Evolutionary conservation across 2,797 vertebrate species (phyloP), one percentile per base, ranked within the genome.

Genomic region (Coregonus sp.): DNA sequence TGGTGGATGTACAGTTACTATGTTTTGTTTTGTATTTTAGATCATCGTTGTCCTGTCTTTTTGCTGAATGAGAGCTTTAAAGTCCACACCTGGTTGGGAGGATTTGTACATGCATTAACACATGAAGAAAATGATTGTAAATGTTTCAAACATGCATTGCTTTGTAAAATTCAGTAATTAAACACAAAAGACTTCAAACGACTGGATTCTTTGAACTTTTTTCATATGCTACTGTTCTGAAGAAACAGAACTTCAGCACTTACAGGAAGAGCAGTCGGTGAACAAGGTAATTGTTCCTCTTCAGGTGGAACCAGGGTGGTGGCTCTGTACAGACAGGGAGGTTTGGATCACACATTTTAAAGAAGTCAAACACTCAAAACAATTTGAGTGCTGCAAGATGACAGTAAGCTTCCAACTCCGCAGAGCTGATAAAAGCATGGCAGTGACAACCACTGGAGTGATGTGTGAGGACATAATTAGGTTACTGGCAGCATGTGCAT

Each of bases 101-200:
- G 80, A 93, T 92, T 63, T 94, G 90, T 93, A 92, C 86, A 92
- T 93, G 89, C 88, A 91, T 91, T 85, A 89, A 93, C 87, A 91
- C 88, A 90, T 92, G 90, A 94, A 93, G 90, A 93, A 90, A 88
- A 90, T 86, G 87, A 90, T 89, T 93, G 87, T 90, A 89, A 90
- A 85, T 90, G 84, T 88, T 90, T 67, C 70, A 75, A 83, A 82
- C 82, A 82, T 90, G 74, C 82, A 86, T 87, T 88, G 88, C 90
- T 92, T 91, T 92, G 87, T 93, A 92, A 93, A 94, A 89, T 65
- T 80, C 79, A 80, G 70, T 76, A 79, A 85, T 88, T 87, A 70
- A 91, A 83, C 90, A 84, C 35, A 72, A 52, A 73, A 37, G 63
- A 65, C 65, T 77, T 82, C 11, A 71, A 82, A 78, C 51, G 40